Evolutionary conservation across 2,888 invertebrate genomes (phyloP).

Genomic region (Amblyteles armatorius): DNA sequence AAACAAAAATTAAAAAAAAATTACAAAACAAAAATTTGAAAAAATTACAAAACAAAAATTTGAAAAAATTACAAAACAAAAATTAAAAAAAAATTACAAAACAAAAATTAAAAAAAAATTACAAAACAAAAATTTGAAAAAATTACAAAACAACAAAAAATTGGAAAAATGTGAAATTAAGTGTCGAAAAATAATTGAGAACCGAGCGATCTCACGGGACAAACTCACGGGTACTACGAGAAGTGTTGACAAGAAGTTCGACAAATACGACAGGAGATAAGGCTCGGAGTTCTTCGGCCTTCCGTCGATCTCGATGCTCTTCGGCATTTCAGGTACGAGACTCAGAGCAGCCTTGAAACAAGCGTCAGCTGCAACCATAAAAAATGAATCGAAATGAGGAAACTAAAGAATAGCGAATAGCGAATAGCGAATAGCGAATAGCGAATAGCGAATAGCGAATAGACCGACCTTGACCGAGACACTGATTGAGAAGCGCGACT

Average conservation of each 20-base stretch:
- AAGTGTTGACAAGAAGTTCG: slow-evolving; percentile 93
- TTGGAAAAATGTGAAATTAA: not conserved
- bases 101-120: too few species aligned
- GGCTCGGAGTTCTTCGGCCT: slow-evolving; percentile 90
- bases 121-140: too few species aligned
- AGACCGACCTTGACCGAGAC: slow-evolving; percentile 93
- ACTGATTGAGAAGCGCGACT: slow-evolving; percentile 94
- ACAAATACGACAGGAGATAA: slow-evolving; percentile 89
- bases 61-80: too few species aligned
- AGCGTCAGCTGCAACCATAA: slow-evolving; percentile 91
- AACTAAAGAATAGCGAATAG: not conserved
- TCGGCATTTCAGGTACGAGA: slow-evolving; percentile 92
- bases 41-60: too few species aligned
- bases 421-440: too few species aligned
- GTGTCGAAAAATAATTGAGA: not conserved
- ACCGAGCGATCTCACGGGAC: not conserved
- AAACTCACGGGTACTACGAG: slow-evolving; percentile 92
- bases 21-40: too few species aligned
- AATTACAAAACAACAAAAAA: too few species aligned
- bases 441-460: too few species aligned
- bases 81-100: too few species aligned
- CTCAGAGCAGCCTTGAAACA: slow-evolving; percentile 96
- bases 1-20: too few species aligned
- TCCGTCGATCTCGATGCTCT: slow-evolving; percentile 90
- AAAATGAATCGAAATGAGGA: slow-evolving; percentile 32